A percentile compares a stretch with the other conserved stretches of the same genome.
Evolutionary conservation across 1,140 invertebrate species (phyloP).

Genomic region (Pseudomyrmex gracilis): DNA sequence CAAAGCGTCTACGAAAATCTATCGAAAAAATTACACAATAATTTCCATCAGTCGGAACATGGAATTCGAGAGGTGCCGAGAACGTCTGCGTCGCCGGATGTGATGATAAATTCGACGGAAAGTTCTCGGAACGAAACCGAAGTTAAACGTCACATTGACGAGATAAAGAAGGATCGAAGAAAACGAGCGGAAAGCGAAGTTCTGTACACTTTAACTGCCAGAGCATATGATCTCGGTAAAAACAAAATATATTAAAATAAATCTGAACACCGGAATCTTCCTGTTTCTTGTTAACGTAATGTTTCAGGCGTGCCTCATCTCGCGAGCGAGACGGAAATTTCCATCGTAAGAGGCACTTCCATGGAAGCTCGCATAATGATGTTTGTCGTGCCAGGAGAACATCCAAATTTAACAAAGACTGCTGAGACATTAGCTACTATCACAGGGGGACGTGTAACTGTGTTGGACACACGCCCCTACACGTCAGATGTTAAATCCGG

Average conservation of each 20-base stretch:
- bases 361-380: conserved; percentile 89
- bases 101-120: background rate
- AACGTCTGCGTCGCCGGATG: conserved; percentile 59
- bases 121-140: background rate
- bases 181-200: conserved; percentile 85
- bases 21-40: conserved; percentile 28
- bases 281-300: background rate
- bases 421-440: conserved; percentile 91
- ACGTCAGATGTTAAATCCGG: conserved; percentile 79
- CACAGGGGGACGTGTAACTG: conserved; percentile 91
- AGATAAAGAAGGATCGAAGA: conserved; percentile 73
- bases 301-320: conserved; percentile 88
- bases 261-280: background rate
- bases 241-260: conserved; percentile 7
- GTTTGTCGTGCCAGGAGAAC: conserved; percentile 91
- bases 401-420: conserved; percentile 89
- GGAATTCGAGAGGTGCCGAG: conserved; percentile 56
- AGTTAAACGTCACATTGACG: conserved; percentile 22
- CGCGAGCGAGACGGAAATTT: conserved; percentile 89
- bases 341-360: conserved; percentile 89
- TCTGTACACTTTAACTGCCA: conserved; percentile 88
- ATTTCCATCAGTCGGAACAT: background rate
- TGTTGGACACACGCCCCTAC: conserved; percentile 91
- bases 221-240: conserved; percentile 92
- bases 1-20: conserved; percentile 66